Percentiles rank a stretch among this genome's conserved stretches.
Conservation (phyloP, 2,113 vertebrate genomes). For the Megaceryle maxima region DNA sequence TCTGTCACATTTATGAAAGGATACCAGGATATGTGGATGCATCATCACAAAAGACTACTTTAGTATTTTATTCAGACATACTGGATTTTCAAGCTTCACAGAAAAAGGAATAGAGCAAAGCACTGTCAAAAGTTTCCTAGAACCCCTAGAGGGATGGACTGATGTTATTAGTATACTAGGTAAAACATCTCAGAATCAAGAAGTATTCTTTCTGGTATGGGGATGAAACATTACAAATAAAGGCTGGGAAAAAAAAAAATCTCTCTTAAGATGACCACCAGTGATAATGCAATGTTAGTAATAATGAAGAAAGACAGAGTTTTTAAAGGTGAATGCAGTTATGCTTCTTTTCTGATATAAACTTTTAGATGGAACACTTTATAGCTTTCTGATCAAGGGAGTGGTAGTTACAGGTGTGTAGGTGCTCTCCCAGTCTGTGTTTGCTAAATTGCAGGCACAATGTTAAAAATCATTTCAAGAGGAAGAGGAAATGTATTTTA, state of each 20-base stretch:
- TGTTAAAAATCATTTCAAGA: not conserved
- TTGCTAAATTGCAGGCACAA: not conserved
- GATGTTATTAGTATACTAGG: not conserved
- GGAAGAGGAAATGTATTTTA: not conserved
- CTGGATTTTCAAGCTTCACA: not conserved
- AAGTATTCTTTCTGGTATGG: not conserved
- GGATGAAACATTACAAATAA: not conserved
- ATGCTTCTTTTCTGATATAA: not conserved
- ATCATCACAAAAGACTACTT: not conserved
- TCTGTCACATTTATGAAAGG: not conserved
- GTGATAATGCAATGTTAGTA: not conserved
- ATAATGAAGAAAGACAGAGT: not conserved
- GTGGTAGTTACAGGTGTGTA: not conserved
- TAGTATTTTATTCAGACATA: not conserved
- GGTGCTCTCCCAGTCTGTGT: not conserved
- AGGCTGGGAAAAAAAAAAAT: not conserved
- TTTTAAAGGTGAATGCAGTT: not conserved
- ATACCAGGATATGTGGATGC: not conserved
- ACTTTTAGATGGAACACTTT: not conserved
- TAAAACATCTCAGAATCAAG: not conserved
- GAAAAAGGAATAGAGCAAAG: not conserved
- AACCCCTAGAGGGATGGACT: not conserved
- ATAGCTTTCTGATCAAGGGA: not conserved
- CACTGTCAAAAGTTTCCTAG: not conserved
- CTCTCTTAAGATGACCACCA: not conserved